Evolutionary conservation across 2,888 invertebrate genomes (phyloP), one percentile per base, ranked within the genome.

Genomic region (Sinodicranocentrus sp.): DNA sequence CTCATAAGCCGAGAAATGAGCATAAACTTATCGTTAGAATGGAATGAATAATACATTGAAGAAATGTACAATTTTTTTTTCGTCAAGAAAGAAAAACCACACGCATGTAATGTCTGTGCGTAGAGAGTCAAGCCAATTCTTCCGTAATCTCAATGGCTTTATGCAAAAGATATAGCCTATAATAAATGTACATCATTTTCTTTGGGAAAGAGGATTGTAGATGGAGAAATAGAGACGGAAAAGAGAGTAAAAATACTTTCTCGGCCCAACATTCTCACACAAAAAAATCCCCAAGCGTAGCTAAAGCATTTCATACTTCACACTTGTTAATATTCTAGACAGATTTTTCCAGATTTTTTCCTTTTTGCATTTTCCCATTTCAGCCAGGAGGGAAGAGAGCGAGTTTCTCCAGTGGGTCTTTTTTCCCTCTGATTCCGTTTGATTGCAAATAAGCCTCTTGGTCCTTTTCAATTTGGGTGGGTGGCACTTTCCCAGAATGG

Each of bases 321-420:
- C 65, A 70, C 76, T 82, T 76, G 75, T 82, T 82, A 82, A 82
- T 82, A 82, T 82, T 82, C 82, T n/a, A 54, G 39, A 44, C 75
- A 82, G 70, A 68, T 76, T 63, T 68, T 76, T 76, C 39, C 70
- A 82, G 82, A 82, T 82, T 82, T 76, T 61, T 48, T 10, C 15
- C 15, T 48, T 80, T 80, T 80, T 80, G 59, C 80, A 57, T 80
- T 76, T 82, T 82, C 63, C 76, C 70, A 82, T 82, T 76, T 13
- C 59, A 54, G 59, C 48, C 61, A 39, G 54, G 23, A 33, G 59
- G 25, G 67, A 44, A 33, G 13, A 54, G 65, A 72, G 48, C 44
- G 26, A 72, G 48, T 25, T 44, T 39, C 73, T 80, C 67, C 59
- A 26, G 75, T 70, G 59, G 33, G 44, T 15, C n/a, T 48, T 70